Conservation (phyloP, 1,140 invertebrate species). For the Drepana arcuata region DNA sequence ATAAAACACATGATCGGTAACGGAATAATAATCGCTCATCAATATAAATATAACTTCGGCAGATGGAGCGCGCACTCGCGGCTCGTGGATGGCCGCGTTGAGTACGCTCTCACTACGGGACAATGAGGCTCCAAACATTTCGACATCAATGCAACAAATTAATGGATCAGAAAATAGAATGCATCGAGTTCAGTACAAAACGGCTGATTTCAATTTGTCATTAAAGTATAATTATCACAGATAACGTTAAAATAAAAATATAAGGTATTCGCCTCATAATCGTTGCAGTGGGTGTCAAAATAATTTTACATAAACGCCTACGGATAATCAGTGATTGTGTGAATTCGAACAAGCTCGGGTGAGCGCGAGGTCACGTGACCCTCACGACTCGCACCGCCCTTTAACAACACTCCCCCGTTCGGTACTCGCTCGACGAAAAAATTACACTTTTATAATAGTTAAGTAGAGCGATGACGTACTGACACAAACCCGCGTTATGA, state of each 20-base stretch:
- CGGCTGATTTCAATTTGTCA: slow-evolving; percentile 29
- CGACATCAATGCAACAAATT: slow-evolving; percentile 5
- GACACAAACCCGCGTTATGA: too few relatives aligned
- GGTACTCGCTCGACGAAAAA: too few relatives aligned
- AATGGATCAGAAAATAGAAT: slow-evolving; percentile 8
- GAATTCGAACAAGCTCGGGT: too few relatives aligned
- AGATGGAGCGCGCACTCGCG: too few relatives aligned
- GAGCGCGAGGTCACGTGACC: too few relatives aligned
- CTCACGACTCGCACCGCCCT: too few relatives aligned
- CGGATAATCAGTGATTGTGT: too few relatives aligned
- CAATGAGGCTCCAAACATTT: slow-evolving; percentile 3
- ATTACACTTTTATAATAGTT: too few relatives aligned
- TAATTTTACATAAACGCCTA: slow-evolving; percentile 13
- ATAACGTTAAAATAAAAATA: slow-evolving; percentile 56
- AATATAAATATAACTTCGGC: slow-evolving; percentile 16
- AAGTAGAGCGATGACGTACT: too few relatives aligned
- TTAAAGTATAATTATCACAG: slow-evolving; percentile 66
- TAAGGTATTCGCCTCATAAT: slow-evolving; percentile 21
- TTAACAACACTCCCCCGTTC: too few relatives aligned
- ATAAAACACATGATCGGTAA: slow-evolving; percentile 41
- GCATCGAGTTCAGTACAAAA: slow-evolving; percentile 17
- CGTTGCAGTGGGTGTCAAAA: slow-evolving; percentile 21
- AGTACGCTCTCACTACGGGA: too few relatives aligned
- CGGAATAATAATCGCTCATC: slow-evolving; percentile 31
- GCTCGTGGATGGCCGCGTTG: too few relatives aligned